These are phyloP conservation scores for Graptemys geographica DNA, from an alignment of 2,797 vertebrate genomes.

Conservation along the genomic window DNA sequence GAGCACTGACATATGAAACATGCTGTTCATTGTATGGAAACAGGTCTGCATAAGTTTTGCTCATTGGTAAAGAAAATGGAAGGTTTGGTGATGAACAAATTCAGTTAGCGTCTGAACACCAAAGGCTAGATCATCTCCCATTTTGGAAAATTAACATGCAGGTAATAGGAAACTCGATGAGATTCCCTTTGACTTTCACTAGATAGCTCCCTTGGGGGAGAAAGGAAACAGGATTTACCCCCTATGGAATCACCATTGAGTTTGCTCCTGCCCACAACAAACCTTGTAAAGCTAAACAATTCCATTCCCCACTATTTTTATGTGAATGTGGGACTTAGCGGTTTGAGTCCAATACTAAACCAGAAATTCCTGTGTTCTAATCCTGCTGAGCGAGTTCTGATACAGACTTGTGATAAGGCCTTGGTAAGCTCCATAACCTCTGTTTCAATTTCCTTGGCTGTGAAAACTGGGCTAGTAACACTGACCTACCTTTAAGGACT, in stretches of 20 bases:
- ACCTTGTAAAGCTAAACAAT: background rate
- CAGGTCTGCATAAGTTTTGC: constrained; percentile 25
- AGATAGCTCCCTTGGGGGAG: background rate
- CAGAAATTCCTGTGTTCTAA: background rate
- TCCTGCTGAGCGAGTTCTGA: background rate
- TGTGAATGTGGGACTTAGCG: background rate
- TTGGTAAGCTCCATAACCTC: rapidly evolving
- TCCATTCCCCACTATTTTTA: background rate
- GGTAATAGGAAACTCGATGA: constrained; percentile 14
- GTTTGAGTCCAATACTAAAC: background rate
- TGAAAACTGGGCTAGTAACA: background rate
- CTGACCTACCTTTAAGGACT: background rate
- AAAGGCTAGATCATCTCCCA: background rate
- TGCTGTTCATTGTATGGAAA: background rate
- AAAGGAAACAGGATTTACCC: background rate
- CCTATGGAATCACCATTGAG: background rate
- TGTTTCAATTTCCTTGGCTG: background rate
- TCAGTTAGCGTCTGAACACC: background rate
- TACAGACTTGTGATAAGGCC: background rate
- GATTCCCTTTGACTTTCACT: background rate
- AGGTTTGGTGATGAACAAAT: constrained; percentile 26
- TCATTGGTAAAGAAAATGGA: constrained; percentile 40
- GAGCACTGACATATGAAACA: constrained; percentile 21
- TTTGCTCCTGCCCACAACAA: background rate
- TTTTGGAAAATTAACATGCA: background rate